Percentiles rank a stretch among this genome's conserved stretches.
phyloP scores from a whole-genome alignment of 2,113 vertebrate species.

The Felis chaus region DNA sequence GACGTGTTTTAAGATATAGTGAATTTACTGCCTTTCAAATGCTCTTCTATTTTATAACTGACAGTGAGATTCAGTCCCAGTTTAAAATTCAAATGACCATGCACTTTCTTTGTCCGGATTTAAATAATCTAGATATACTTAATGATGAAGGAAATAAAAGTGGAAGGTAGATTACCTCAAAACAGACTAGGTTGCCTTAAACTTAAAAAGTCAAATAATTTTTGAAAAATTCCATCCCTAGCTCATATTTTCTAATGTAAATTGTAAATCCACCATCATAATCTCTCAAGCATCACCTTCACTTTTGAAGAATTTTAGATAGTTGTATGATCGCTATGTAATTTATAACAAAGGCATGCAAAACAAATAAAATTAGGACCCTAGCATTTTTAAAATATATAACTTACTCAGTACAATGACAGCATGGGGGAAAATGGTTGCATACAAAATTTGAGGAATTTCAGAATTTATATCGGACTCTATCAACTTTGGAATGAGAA shows the following conservation, averaged over 20 bases:
- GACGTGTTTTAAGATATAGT: conserved; percentile 44
- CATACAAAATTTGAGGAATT: neutral
- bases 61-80: neutral
- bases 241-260: neutral
- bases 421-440: neutral
- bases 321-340: neutral
- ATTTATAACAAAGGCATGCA: neutral
- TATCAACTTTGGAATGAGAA: neutral
- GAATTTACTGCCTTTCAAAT: conserved; percentile 31
- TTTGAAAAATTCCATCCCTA: neutral
- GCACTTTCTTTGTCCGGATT: neutral
- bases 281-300: neutral
- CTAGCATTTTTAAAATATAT: neutral
- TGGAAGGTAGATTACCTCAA: neutral
- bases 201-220: neutral
- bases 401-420: neutral
- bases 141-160: conserved; percentile 9
- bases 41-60: conserved; percentile 51
- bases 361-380: neutral
- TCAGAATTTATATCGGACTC: conserved; percentile 10
- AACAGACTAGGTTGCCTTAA: neutral
- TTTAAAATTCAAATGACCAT: conserved; percentile 38
- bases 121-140: neutral
- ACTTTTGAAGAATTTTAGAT: neutral
- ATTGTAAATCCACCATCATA: neutral